Base-by-base conservation (phyloP, 2,888 invertebrate species). In the Epistrophe grossulariae region DNA sequence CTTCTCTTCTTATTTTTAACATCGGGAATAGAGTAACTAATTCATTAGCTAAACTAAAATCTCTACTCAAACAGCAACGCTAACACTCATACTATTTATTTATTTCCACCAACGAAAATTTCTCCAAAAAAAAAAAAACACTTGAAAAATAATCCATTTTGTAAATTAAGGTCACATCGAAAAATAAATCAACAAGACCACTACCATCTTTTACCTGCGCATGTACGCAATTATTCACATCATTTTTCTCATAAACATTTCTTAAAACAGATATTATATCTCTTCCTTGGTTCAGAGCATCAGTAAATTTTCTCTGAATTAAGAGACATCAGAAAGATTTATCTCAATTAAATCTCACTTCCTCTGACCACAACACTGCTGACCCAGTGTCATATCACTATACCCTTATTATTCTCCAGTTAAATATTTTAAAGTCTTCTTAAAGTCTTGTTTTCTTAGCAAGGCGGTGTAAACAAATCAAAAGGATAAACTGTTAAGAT, bases 281-380 rank as follows among this genome's bases (percentile, higher is more conserved):
- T n/a, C 17, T n/a, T 35, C 5, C 17, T 11, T 35, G 13, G 4
- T 35, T 31, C 31, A 31, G 31, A 35, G 35, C 7, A 38, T 19
- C 38, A 11, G 19, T 38, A 17, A 35, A 38, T 11, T 60, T 60
- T 19, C 3, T 38, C 6, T 17, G 59, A 60, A 38, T 62, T 17
- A 40, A 60, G 60, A 62, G 60, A 40, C 40, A 62, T 19, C 38
- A 24, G 40, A 13, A 40, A 60, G 60, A 62, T 62, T 62, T 40
- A 62, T 62, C 60, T 62, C 40, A 40, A 62, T 40, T 62, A 62
- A 62, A 62, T 62, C 40, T 40, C 40, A 62, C 60, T 62, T 62
- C 40, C 60, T 11, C 9, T 45, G 45, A 45, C 45, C 45, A 45
- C 7, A 1, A 2, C n/a, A 6, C 35, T 9, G 38, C 38, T 62